Evolutionary conservation across 2,113 vertebrate genomes (phyloP), one percentile per base, ranked within the genome.

Genomic region (Catagonus wagneri): DNA sequence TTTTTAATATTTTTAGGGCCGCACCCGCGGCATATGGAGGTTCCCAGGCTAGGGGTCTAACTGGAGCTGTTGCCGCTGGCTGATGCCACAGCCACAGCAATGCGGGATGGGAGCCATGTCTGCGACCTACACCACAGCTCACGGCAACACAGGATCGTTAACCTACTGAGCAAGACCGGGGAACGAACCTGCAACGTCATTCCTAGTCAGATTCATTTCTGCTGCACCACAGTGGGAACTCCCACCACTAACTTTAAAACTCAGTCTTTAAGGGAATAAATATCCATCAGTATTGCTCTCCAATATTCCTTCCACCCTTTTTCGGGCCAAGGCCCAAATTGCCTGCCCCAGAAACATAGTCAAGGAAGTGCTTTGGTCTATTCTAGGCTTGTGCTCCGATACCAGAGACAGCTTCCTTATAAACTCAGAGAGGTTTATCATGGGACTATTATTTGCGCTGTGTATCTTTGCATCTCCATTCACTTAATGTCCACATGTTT

Each of bases 201-300:
- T n/a, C n/a, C n/a, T n/a, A n/a, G n/a, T n/a, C n/a, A n/a, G n/a
- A n/a, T n/a, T n/a, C n/a, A n/a, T n/a, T n/a, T n/a, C n/a, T n/a
- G n/a, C n/a, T n/a, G n/a, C n/a, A n/a, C n/a, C n/a, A n/a, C n/a
- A n/a, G n/a, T n/a, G n/a, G n/a, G n/a, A n/a, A n/a, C n/a, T n/a
- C n/a, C n/a, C 20, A 58, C 44, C 92, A 69, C 32, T 60, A 83
- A 72, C 39, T 87, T 91, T 89, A 85, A 92, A 65, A 93, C 79
- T 81, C 75, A 96, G 50, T 27, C 8, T 93, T 83, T 75, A 6
- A 22, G 84, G 76, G n/a, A 65, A 80, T 36, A 84, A 61, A 63
- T 88, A 58, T n/a, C 79, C 58, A 66, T 90, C 34, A 76, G 1
- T 61, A 71, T 71, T 52, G 36, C 29, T 74, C 6, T 79, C 3